phyloP scores from a whole-genome alignment of 2,113 vertebrate genomes.

The Larimichthys crocea region DNA sequence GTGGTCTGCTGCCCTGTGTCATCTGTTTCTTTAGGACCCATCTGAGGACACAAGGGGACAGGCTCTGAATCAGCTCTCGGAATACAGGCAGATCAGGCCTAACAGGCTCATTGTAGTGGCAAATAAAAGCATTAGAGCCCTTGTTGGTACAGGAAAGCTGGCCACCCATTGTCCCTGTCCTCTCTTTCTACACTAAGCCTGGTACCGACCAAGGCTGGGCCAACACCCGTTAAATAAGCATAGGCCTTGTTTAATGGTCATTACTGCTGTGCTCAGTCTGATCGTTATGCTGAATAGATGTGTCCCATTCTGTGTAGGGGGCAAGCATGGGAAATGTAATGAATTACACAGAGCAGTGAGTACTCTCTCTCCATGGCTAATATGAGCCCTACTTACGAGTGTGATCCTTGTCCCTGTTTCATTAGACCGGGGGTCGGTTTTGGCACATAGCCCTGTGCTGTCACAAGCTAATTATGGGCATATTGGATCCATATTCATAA shows the following conservation, averaged over 20 bases:
- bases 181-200: conserved; percentile 40
- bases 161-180: conserved; percentile 44
- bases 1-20: conserved; percentile 66
- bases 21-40: conserved; percentile 73
- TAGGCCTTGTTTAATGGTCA: conserved; percentile 56
- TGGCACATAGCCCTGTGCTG: conserved; percentile 24
- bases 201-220: conserved; percentile 32
- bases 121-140: conserved; percentile 61
- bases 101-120: conserved; percentile 57
- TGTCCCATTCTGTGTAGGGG: conserved; percentile 31
- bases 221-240: conserved; percentile 61
- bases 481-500: conserved; percentile 46
- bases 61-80: conserved; percentile 76
- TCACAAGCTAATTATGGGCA: conserved; percentile 54
- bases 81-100: conserved; percentile 44
- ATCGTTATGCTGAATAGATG: conserved; percentile 59
- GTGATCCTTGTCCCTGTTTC: conserved; percentile 31
- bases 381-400: conserved; percentile 37
- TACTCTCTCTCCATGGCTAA: conserved; percentile 31
- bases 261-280: conserved; percentile 48
- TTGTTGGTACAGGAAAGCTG: conserved; percentile 58
- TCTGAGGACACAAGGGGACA: conserved; percentile 67
- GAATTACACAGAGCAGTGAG: conserved; percentile 50
- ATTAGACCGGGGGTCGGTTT: conserved; percentile 29
- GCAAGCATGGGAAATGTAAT: conserved; percentile 33